These are phyloP conservation scores for Phycodurus eques DNA, from an alignment of 2,113 vertebrate species.

Conservation along the genomic window DNA sequence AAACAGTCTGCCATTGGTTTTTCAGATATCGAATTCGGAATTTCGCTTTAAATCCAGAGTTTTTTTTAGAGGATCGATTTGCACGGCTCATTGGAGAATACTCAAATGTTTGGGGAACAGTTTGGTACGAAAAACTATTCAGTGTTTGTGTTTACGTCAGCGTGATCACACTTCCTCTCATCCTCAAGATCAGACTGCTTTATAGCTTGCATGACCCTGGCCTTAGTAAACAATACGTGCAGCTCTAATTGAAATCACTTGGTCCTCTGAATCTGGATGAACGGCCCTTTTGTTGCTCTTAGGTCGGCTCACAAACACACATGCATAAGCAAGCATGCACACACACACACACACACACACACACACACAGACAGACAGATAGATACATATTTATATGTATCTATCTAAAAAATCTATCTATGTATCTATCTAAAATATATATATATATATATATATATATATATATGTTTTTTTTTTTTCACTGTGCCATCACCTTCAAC, in stretches of 20 bases:
- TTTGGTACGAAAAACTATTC: constrained; percentile 10
- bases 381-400: too few species aligned
- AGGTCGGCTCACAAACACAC: constrained; percentile 34
- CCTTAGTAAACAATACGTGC: constrained; percentile 66
- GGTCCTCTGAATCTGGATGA: constrained; percentile 63
- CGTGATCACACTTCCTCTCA: constrained; percentile 40
- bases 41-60: not conserved
- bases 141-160: constrained; percentile 23
- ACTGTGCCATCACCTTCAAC: not conserved
- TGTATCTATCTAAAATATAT: too few species aligned
- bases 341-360: not conserved
- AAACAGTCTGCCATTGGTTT: not conserved
- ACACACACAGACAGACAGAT: not conserved
- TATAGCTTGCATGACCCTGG: constrained; percentile 63
- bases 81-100: not conserved
- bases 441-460: too few species aligned
- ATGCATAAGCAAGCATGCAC: constrained; percentile 8
- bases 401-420: too few species aligned
- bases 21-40: not conserved
- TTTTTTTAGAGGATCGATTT: not conserved
- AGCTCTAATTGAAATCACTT: constrained; percentile 76
- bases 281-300: constrained; percentile 62
- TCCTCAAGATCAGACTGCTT: constrained; percentile 53
- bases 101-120: constrained; percentile 11
- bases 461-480: too few species aligned